Evolutionary conservation across 2,797 vertebrate species (phyloP).

Genomic region (Pogonophryne albipinna): DNA sequence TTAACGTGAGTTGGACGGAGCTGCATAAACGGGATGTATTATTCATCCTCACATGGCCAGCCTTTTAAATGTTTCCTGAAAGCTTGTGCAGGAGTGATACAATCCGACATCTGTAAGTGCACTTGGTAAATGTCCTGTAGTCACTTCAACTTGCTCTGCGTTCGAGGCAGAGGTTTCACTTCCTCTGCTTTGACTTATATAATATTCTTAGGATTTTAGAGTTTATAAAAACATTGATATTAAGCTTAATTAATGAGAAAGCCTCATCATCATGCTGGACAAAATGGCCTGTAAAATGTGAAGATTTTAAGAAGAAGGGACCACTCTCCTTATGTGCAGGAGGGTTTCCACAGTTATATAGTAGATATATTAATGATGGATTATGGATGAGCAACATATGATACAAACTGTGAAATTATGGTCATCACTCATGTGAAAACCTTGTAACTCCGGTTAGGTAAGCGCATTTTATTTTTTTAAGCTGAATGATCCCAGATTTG

Average conservation of each 20-base stretch:
- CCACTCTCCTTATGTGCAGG: background rate
- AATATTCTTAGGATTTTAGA: conserved; percentile 13
- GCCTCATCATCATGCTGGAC: background rate
- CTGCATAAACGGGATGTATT: conserved; percentile 72
- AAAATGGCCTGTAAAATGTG: background rate
- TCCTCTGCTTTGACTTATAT: conserved; percentile 37
- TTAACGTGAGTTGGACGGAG: conserved; percentile 50
- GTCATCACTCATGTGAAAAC: background rate
- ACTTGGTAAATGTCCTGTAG: conserved; percentile 63
- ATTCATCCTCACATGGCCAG: conserved; percentile 75
- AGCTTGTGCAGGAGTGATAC: conserved; percentile 62
- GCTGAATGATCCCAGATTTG: background rate
- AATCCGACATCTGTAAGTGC: conserved; percentile 64
- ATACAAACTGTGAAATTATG: conserved; percentile 4
- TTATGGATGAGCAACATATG: conserved; percentile 30
- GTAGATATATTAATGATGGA: conserved; percentile 18
- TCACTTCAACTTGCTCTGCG: conserved; percentile 56
- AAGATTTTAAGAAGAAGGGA: background rate
- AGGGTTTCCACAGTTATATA: background rate
- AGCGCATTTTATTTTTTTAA: too few species aligned
- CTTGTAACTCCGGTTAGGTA: background rate
- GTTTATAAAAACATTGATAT: conserved; percentile 11
- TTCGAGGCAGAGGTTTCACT: conserved; percentile 58
- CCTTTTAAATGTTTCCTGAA: conserved; percentile 78
- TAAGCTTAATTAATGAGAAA: background rate